Base-by-base conservation (phyloP, 2,888 invertebrate genomes). In the Polietes domitor region DNA sequence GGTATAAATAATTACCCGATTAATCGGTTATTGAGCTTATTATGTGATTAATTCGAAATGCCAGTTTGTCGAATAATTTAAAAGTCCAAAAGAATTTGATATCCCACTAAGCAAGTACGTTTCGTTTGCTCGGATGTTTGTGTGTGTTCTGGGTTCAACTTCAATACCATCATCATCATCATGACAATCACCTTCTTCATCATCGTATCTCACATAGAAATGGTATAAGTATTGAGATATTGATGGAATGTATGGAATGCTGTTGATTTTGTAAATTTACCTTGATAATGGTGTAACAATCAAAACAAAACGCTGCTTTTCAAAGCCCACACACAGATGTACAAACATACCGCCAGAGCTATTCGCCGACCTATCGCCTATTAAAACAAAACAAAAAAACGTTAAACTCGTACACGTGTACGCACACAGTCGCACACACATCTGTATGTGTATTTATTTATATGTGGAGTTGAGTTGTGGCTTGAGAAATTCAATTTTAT, bases 241-340 rank as follows among this genome's bases (percentile, higher is more conserved):
- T 53, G 68, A 70, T 81, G 86, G 86, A 85, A 86, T 87, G 85
- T 70, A 79, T 75, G 87, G 87, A 86, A 85, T 87, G 86, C 74
- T 74, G 83, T 85, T 86, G 85, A 75, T 85, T 80, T 80, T 81
- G 58, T 79, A 85, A 83, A 85, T 75, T 83, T 85, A 87, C 85
- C 86, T 87, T 85, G 85, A 85, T 85, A 76, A 70, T 83, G 50
- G 61, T 68, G 43, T 68, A 68, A 68, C 41, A 68, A 68, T 43
- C 68, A 68, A 41, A 24, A 71, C 17, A 76, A 72, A 41, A 58
- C 61, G 37, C 2, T 21, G 26, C 15, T 43, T 61, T n/a, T 61
- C 43, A 73, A 79, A 75, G 77, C 72, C 75, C 77, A 65, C 43
- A 63, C 47, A 47, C 47, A 2, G 15, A 28, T 32, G 15, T 6